phyloP scores from a whole-genome alignment of 2,113 vertebrate genomes.

The Lepisosteus osseus region DNA sequence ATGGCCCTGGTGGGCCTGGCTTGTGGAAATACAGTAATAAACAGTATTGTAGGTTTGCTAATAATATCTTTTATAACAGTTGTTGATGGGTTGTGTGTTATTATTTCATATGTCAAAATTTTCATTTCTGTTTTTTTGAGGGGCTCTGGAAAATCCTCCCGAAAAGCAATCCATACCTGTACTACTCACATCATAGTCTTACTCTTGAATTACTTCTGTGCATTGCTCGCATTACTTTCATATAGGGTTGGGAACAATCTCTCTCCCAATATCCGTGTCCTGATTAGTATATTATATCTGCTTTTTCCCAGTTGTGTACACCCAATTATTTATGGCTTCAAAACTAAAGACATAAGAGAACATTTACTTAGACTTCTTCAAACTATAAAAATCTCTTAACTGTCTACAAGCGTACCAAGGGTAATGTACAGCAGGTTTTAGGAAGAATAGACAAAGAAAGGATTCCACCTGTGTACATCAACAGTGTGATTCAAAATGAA shows the following conservation, averaged over 20 bases:
- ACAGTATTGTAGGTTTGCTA: constrained; percentile 20
- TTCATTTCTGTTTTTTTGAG: constrained; percentile 31
- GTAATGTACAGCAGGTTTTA: no score
- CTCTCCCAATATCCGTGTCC: neutral
- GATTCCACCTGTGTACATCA: no score
- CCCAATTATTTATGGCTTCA: constrained; percentile 1
- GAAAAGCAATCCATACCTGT: constrained; percentile 57
- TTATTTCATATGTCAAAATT: constrained; percentile 54
- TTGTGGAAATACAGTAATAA: constrained; percentile 13
- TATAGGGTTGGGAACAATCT: neutral
- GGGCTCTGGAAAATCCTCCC: constrained; percentile 26
- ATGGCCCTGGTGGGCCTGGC: constrained; percentile 14
- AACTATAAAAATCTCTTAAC: no score
- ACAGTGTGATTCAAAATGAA: no score
- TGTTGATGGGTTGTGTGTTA: constrained; percentile 31
- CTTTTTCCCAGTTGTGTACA: neutral
- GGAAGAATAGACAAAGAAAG: no score
- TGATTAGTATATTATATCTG: neutral
- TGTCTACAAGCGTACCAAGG: no score
- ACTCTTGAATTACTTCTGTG: neutral
- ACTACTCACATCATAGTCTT: constrained; percentile 58
- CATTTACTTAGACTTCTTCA: no score
- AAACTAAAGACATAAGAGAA: constrained; percentile 7
- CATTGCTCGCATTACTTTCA: neutral
- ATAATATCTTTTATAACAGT: constrained; percentile 12